Percentiles rank a stretch among this genome's conserved stretches.
phyloP scores from a whole-genome alignment of 2,888 invertebrate species.

The Furcula furcula region DNA sequence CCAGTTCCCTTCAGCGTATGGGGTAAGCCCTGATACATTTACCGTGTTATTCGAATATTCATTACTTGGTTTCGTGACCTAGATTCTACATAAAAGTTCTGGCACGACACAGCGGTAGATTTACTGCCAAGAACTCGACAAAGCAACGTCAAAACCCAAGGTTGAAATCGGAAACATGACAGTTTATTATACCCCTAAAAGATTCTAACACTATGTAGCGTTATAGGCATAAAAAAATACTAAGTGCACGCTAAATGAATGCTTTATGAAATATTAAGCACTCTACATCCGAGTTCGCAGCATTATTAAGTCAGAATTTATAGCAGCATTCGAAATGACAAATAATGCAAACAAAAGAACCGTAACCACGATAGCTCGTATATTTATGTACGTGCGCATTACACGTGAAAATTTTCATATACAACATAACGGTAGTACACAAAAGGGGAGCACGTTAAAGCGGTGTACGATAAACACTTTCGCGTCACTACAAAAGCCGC shows the following conservation, averaged over 20 bases:
- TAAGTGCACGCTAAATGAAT: too few species aligned
- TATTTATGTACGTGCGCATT: not conserved
- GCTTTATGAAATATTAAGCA: too few species aligned
- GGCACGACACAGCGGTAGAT: constrained; percentile 33
- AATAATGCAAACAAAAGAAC: constrained; percentile 2
- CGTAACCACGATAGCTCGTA: not conserved
- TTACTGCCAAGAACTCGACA: constrained; percentile 41
- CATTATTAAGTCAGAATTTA: too few species aligned
- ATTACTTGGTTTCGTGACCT: constrained; percentile 43
- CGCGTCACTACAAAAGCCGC: constrained; percentile 56
- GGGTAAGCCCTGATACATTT: constrained; percentile 21
- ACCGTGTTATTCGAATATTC: constrained; percentile 31
- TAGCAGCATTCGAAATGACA: constrained; percentile 3
- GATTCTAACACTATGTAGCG: too few species aligned
- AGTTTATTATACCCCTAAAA: constrained; percentile 16
- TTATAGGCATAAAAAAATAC: too few species aligned
- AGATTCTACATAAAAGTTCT: constrained; percentile 43
- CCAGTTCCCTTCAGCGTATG: constrained; percentile 14
- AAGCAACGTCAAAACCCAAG: constrained; percentile 41
- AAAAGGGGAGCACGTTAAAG: constrained; percentile 24
- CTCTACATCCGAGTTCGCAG: too few species aligned
- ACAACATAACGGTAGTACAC: constrained; percentile 13
- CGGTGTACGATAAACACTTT: constrained; percentile 41
- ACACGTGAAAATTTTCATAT: constrained; percentile 1
- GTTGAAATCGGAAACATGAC: constrained; percentile 26